Base-by-base conservation (phyloP, 2,113 vertebrate species). In the Oostethus manadensis region DNA sequence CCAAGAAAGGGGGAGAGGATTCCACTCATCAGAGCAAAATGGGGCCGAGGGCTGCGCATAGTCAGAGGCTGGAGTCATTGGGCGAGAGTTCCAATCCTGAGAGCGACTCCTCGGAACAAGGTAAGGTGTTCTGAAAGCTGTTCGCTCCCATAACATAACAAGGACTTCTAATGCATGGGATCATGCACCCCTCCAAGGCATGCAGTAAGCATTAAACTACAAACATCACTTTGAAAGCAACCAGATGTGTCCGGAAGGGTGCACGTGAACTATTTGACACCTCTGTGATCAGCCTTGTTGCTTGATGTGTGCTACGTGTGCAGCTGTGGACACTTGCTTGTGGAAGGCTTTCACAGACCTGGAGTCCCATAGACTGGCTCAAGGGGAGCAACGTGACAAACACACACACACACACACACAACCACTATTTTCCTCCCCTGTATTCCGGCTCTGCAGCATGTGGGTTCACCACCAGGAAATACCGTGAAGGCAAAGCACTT, bases 91-190 rank as follows among this genome's bases (percentile, higher is more conserved):
- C 86, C 0, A 86, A 82, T 4, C 70, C 74, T 17, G 88, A 88
- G 29, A 89, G 75, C 15, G 85, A 82, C 67, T 90, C 88, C 18
- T 90, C 89, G n/a, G 88, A 89, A 58, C 80, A 81, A 65, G 71
- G 87, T 90, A 70, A 82, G 67, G 17, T 9, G 2, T 46, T 46
- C 44, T n/a, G 7, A 38, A 38, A 10, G 35, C 8, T n/a, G n/a
- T n/a, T n/a, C n/a, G 35, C 8, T 38, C 35, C 35, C 35, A 11
- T 38, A 38, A 38, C 35, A 11, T 38, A 5, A 26, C 23, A 38
- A 46, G 29, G 17, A 51, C 10, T 11, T 6, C 17, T 21, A 18
- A 62, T 1, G 2, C 35, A 45, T 6, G 38, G 10, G 44, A 57
- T 60, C 20, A 16, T 33, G 29, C 5, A 33, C 59, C 2, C 35